Percentiles rank a stretch among this genome's conserved stretches.
These are phyloP conservation scores for Galleria mellonella DNA, from an alignment of 1,140 invertebrate genomes.

Conservation along the genomic window DNA sequence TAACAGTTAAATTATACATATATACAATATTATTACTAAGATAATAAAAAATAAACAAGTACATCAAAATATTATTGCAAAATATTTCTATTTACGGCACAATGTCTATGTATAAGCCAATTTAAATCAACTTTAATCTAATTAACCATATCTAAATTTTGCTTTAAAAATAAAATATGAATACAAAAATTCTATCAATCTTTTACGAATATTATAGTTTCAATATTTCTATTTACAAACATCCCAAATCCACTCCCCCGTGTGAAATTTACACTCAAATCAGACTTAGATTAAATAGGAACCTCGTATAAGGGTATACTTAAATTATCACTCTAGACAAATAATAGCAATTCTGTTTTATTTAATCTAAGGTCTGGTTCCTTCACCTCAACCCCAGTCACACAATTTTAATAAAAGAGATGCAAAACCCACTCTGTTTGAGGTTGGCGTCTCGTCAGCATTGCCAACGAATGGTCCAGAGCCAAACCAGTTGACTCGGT, in stretches of 20 bases:
- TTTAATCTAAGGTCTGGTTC: constrained; percentile 48
- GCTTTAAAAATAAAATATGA: no score
- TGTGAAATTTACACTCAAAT: constrained; percentile 20
- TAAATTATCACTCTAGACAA: constrained; percentile 6
- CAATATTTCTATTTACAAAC: constrained; percentile 24
- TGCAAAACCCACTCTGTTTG: constrained; percentile 65
- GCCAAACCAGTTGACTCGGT: constrained; percentile 66
- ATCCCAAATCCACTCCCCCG: constrained; percentile 13
- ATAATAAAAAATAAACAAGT: background rate
- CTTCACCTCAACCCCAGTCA: constrained; percentile 62
- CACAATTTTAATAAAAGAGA: constrained; percentile 62
- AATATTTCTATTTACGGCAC: constrained; percentile 12
- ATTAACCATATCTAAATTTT: no score
- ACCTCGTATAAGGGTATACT: constrained; percentile 14
- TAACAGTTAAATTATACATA: no score
- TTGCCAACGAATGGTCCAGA: constrained; percentile 71
- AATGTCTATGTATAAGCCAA: constrained; percentile 39
- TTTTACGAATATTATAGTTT: constrained; percentile 37
- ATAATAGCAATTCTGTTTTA: constrained; percentile 9
- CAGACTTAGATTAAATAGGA: constrained; percentile 54
- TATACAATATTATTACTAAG: background rate
- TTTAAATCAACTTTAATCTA: constrained; percentile 31
- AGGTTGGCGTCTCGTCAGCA: constrained; percentile 47
- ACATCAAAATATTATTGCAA: constrained; percentile 17
- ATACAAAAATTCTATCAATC: no score